These are phyloP conservation scores for Epirrita christyi DNA, from an alignment of 2,888 invertebrate species.

Conservation along the genomic window DNA sequence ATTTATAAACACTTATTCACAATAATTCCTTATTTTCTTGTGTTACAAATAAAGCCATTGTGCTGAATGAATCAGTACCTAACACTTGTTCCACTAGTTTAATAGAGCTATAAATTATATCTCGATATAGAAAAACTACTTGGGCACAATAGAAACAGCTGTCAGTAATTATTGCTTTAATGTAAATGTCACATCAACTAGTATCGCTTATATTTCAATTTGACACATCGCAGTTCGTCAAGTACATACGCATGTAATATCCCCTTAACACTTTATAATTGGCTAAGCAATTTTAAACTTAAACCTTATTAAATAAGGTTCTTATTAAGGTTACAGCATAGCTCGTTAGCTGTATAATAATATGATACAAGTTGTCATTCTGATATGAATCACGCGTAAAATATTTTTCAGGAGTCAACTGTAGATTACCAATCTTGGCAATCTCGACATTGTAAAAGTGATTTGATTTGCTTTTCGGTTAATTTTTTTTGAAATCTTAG, in stretches of 20 bases:
- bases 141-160: conserved; percentile 32
- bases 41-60: conserved; percentile 31
- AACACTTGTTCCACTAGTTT: conserved; percentile 36
- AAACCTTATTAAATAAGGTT: not conserved
- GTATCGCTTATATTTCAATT: conserved; percentile 66
- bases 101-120: conserved; percentile 34
- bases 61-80: conserved; percentile 36
- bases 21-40: conserved; percentile 20
- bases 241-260: conserved; percentile 48
- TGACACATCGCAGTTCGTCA: conserved; percentile 64
- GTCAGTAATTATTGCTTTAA: conserved; percentile 44
- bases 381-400: conserved; percentile 4
- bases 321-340: not conserved
- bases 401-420: conserved; percentile 4
- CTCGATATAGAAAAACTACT: conserved; percentile 38
- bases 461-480: too few relatives aligned
- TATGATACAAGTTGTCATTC: not conserved
- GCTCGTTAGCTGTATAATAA: too few relatives aligned
- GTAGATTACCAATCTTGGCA: not conserved
- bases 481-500: too few relatives aligned
- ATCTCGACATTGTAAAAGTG: too few relatives aligned
- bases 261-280: not conserved
- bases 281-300: not conserved
- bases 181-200: conserved; percentile 60
- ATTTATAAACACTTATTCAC: conserved; percentile 16